Conservation (phyloP, 2,113 vertebrate species). For the Nannospalax galili region DNA sequence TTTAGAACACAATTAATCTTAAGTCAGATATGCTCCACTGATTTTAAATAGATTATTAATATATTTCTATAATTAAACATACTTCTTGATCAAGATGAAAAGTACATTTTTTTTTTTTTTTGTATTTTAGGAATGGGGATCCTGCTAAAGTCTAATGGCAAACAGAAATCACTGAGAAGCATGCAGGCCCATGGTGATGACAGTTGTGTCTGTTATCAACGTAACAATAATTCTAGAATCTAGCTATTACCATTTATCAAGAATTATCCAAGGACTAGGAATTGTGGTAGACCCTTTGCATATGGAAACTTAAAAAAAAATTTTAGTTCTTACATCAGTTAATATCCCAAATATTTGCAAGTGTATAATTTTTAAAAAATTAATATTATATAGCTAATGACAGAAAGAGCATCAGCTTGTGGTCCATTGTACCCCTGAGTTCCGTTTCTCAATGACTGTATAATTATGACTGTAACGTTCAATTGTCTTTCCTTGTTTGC, state of each 20-base stretch:
- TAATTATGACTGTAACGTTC: neutral
- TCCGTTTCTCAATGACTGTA: neutral
- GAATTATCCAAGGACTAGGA: neutral
- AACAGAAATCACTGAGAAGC: neutral
- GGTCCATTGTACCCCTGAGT: neutral
- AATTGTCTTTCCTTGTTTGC: neutral
- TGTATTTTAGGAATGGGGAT: neutral
- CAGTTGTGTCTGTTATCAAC: neutral
- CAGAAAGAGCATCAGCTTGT: neutral
- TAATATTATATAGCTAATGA: neutral
- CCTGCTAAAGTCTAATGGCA: neutral
- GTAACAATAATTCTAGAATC: neutral
- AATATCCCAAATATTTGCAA: neutral
- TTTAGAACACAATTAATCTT: neutral
- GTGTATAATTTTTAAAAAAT: too few relatives aligned
- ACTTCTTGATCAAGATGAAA: neutral
- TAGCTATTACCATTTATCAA: neutral
- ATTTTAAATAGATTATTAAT: neutral
- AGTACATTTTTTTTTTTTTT: neutral
- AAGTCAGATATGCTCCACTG: neutral
- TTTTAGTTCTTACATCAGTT: neutral
- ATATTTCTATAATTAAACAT: neutral
- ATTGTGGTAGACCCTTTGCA: neutral
- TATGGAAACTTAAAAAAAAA: neutral
- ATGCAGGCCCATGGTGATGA: neutral